Evolutionary conservation across 2,888 invertebrate genomes (phyloP).

Genomic region (Nemotelus nigrinus): DNA sequence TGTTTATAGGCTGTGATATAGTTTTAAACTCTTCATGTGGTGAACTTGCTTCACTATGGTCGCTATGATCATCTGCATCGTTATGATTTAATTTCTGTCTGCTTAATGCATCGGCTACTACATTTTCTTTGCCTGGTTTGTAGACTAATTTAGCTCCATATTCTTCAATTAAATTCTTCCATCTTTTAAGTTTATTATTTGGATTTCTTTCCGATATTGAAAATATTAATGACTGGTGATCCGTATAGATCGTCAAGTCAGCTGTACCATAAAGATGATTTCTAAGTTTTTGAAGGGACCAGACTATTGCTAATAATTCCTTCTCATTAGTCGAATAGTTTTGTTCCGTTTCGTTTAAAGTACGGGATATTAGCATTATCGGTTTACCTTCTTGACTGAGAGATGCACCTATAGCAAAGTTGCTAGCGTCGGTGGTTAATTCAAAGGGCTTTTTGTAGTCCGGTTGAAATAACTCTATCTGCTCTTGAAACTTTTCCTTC

Average conservation of each 20-base stretch:
- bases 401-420: conserved; percentile 56
- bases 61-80: background rate
- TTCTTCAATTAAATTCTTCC: conserved; percentile 50
- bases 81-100: background rate
- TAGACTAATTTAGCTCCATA: conserved; percentile 56
- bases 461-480: conserved; percentile 51
- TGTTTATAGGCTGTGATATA: too few species aligned
- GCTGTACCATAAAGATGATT: conserved; percentile 59
- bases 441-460: conserved; percentile 57
- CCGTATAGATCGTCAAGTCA: conserved; percentile 51
- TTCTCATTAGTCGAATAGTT: conserved; percentile 59
- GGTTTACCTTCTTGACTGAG: conserved; percentile 54
- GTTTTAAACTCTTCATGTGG: background rate
- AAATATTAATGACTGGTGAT: conserved; percentile 51
- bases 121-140: conserved; percentile 59
- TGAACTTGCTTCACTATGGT: background rate
- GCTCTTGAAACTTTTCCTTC: conserved; percentile 24
- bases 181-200: conserved; percentile 50
- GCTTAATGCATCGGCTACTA: conserved; percentile 52
- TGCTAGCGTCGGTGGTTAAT: conserved; percentile 57
- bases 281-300: conserved; percentile 58
- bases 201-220: conserved; percentile 51
- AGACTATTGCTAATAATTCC: conserved; percentile 59
- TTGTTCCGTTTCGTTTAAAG: conserved; percentile 53
- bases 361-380: conserved; percentile 57